Base-by-base conservation (phyloP, 2,888 invertebrate species). In the Trimorus sp. region DNA sequence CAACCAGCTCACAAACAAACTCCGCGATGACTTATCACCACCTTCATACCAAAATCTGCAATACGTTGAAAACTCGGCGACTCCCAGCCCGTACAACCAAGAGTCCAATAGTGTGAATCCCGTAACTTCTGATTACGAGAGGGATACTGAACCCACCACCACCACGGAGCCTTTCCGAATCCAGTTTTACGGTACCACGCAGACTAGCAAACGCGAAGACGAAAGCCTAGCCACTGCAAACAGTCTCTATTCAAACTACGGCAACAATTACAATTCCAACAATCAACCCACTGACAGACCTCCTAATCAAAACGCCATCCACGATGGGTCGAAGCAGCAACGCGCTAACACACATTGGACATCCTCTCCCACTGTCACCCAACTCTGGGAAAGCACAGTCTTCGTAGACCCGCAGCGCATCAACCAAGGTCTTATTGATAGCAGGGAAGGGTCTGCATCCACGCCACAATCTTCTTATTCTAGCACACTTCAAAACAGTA, bases 371-470 rank as follows among this genome's bases (percentile, higher is more conserved):
- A 93, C 86, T 1, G 94, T 92, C 86, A 94, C 93, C 58, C 93
- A 92, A 92, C 92, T 94, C 59, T 95, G 95, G 95, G 94, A 94
- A 70, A 95, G 95, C 60, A 95, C 96, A 0, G 94, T 95, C 9
- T 94, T 94, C 82, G 92, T 96, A 7, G 95, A 96, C 89, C 96
- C 96, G 0, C 93, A 95, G 40, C 94, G 94, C 36, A 93, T 96
- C 14, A 96, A 96, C 87, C 95, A 95, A 76, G 95, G 94, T 0
- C 88, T 95, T 8, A 92, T 92, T 0, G 92, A 93, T 82, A 12
- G n/a, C 3, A 82, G 63, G 42, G 74, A 87, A 91, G 9, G 88
- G 87, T 48, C 91, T 91, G 11, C 84, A 77, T 42, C 80, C 6
- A 63, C 89, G 88, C 7, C 86, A 51, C 58, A 83, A 69, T 77